These are phyloP conservation scores for Pseudomugil tenellus DNA, from an alignment of 2,797 vertebrate genomes.

Conservation along the genomic window DNA sequence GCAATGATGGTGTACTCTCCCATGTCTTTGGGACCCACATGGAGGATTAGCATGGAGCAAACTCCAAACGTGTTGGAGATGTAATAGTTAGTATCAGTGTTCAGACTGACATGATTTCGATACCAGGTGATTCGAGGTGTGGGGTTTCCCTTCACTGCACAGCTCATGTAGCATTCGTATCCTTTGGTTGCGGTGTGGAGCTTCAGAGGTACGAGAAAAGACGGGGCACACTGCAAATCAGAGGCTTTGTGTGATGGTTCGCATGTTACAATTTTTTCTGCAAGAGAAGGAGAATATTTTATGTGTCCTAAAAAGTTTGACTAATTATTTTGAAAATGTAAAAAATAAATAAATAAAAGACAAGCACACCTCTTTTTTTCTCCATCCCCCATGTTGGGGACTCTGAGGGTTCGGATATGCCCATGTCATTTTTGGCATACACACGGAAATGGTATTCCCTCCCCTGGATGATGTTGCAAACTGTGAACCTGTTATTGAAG, in stretches of 20 bases:
- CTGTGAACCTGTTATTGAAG: slow-evolving; percentile 88
- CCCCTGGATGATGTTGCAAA: slow-evolving; percentile 83
- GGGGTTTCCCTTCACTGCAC: slow-evolving; percentile 87
- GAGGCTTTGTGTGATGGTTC: slow-evolving; percentile 66
- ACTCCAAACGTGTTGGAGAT: slow-evolving; percentile 87
- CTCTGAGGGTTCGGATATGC: slow-evolving; percentile 85
- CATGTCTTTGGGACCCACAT: slow-evolving; percentile 78
- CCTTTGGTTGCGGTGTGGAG: slow-evolving; percentile 85
- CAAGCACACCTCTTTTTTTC: slow-evolving; percentile 80
- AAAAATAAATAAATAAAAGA: no score
- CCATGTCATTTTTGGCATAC: slow-evolving; percentile 88
- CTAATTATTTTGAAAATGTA: background rate
- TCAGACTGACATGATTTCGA: slow-evolving; percentile 83
- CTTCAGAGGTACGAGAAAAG: slow-evolving; percentile 85
- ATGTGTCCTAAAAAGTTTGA: background rate
- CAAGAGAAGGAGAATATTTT: slow-evolving; percentile 18
- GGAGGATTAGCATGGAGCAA: slow-evolving; percentile 86
- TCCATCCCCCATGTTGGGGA: slow-evolving; percentile 84
- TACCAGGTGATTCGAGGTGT: slow-evolving; percentile 87
- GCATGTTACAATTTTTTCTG: slow-evolving; percentile 78
- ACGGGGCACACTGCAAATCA: slow-evolving; percentile 78
- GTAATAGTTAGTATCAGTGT: slow-evolving; percentile 79
- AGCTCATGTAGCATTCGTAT: slow-evolving; percentile 90
- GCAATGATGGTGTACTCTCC: slow-evolving; percentile 85
- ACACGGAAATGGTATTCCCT: slow-evolving; percentile 88